A percentile compares a stretch with the other conserved stretches of the same genome.
Conservation (phyloP, 2,797 vertebrate genomes). For the Mionectes olivaceus region DNA sequence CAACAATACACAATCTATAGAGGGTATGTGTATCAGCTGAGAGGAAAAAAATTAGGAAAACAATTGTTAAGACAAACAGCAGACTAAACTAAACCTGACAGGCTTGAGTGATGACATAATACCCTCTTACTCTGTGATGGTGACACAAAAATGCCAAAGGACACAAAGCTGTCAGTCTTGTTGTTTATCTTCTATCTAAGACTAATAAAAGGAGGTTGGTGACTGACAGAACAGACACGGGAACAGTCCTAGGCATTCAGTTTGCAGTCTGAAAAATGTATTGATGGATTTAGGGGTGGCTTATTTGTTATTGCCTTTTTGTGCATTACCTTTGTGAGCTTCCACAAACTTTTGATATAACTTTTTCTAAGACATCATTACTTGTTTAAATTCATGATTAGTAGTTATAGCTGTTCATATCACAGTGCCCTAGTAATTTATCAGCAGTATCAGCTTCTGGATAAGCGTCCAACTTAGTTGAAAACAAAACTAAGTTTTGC, state of each 20-base stretch:
- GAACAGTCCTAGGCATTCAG: conserved; percentile 22
- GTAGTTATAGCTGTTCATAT: neutral
- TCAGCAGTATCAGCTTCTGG: neutral
- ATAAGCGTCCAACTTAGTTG: neutral
- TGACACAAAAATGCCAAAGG: conserved; percentile 78
- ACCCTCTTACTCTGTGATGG: conserved; percentile 66
- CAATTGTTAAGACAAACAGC: conserved; percentile 57
- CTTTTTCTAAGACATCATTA: neutral
- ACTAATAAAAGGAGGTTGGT: conserved; percentile 74
- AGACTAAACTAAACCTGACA: conserved; percentile 71
- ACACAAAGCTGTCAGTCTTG: conserved; percentile 78
- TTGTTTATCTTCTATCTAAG: conserved; percentile 78
- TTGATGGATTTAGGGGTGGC: conserved; percentile 28
- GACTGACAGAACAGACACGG: conserved; percentile 65
- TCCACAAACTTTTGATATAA: neutral
- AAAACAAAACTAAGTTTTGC: neutral
- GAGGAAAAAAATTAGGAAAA: conserved; percentile 54
- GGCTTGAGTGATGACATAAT: conserved; percentile 76
- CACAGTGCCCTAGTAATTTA: neutral
- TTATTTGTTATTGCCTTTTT: conserved; percentile 44
- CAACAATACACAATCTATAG: conserved; percentile 33
- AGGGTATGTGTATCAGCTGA: conserved; percentile 13
- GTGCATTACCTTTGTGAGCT: neutral
- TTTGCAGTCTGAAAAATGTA: conserved; percentile 38
- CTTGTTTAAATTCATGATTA: neutral